Evolutionary conservation across 2,888 invertebrate genomes (phyloP), one percentile per base, ranked within the genome.

Genomic region (Iselma pallidipennis): DNA sequence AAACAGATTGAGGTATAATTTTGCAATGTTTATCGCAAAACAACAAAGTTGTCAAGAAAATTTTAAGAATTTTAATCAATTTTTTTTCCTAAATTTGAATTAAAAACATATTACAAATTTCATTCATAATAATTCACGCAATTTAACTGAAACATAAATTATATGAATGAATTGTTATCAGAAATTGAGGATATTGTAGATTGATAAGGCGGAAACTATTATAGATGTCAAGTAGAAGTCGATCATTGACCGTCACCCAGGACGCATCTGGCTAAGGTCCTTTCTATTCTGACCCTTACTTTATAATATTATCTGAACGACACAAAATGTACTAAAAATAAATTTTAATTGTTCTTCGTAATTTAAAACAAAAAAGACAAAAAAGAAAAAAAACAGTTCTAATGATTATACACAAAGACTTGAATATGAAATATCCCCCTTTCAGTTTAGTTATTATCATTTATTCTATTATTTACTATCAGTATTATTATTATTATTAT

Each of bases 161-260:
- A 37, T 37, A 37, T 37, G 37, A 37, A 37, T 37, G 37, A 37
- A 37, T 16, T 37, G 16, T 37, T 37, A 37, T 37, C 37, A 37
- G 16, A 16, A 37, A 16, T 37, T 37, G 37, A 28, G 31, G 51
- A n/a, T 31, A 37, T 37, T 37, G 37, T 37, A 37, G 19, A 21
- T 42, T 45, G 33, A 42, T 23, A 42, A 51, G 50, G 29, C 19
- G 1, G 26, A 42, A n/a, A n/a, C n/a, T n/a, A n/a, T n/a, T n/a
- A n/a, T n/a, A n/a, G n/a, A n/a, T n/a, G n/a, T n/a, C 33, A 28
- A 49, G 33, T 56, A 45, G 61, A 62, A 72, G 71, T 72, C 73
- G 74, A 73, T 74, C 74, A 70, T 73, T 74, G 74, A 74, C 74
- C 71, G 61, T 65, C 57, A 59, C 55, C 51, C 58, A 52, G 58